Evolutionary conservation across 2,888 invertebrate species (phyloP).

Genomic region (Merodon equestris): DNA sequence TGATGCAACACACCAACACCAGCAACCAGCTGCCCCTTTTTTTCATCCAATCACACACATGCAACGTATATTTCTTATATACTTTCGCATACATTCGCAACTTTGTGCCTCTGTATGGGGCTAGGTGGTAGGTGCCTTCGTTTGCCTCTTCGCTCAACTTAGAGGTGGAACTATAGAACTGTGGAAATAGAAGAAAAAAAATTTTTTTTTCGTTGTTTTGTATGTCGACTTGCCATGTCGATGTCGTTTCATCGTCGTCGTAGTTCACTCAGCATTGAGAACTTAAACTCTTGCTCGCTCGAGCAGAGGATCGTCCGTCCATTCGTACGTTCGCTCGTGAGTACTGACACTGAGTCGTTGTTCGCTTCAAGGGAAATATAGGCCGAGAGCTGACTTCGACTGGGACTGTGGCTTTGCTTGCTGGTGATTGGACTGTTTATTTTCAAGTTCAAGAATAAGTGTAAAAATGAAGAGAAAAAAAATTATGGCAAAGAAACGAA

Average conservation of each 20-base stretch:
- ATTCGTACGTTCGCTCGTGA: too few relatives aligned
- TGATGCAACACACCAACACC: constrained; percentile 57
- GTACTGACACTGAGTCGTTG: too few relatives aligned
- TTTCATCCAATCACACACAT: constrained; percentile 19
- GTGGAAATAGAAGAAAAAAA: too few relatives aligned
- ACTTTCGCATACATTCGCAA: constrained; percentile 15
- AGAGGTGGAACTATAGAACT: constrained; percentile 38
- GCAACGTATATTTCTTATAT: background rate
- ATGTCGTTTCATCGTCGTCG: constrained; percentile 22
- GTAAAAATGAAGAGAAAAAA: constrained; percentile 20
- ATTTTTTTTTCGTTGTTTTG: constrained; percentile 38
- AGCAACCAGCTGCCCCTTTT: constrained; percentile 26
- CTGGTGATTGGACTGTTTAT: constrained; percentile 60
- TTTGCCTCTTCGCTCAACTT: background rate
- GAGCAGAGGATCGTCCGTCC: constrained; percentile 36
- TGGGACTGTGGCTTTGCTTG: constrained; percentile 56
- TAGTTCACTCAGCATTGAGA: constrained; percentile 51
- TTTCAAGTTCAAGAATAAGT: constrained; percentile 67
- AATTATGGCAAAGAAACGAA: constrained; percentile 12
- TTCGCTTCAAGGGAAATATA: constrained; percentile 52
- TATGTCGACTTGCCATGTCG: background rate
- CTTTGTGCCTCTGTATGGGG: too few relatives aligned
- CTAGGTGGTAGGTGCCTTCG: constrained; percentile 1
- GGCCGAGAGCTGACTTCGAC: constrained; percentile 37
- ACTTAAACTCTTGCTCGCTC: constrained; percentile 60